Percentiles rank a stretch among this genome's conserved stretches.
These are phyloP conservation scores for Grus americana DNA, from an alignment of 2,113 vertebrate species.

Conservation along the genomic window DNA sequence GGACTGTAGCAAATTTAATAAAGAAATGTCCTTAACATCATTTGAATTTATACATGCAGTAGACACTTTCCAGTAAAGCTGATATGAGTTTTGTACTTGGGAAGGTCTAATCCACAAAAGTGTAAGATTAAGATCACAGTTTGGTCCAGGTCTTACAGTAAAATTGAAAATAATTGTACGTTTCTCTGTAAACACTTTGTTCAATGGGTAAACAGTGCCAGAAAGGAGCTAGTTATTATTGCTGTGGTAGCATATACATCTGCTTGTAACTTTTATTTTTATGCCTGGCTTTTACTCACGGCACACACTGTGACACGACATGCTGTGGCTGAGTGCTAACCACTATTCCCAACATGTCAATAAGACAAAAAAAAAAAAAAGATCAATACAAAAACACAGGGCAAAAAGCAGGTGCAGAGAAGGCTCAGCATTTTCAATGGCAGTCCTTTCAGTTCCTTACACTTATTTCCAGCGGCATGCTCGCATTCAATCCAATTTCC, in stretches of 20 bases:
- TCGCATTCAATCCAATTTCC: not conserved
- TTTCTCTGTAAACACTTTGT: not conserved
- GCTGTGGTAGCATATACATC: not conserved
- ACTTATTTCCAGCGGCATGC: not conserved
- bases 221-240: not conserved
- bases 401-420: not conserved
- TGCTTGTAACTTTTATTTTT: not conserved
- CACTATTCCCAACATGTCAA: not conserved
- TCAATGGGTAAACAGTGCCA: not conserved
- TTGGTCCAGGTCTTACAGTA: not conserved
- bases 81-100: not conserved
- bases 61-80: not conserved
- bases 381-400: rapidly evolving
- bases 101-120: not conserved
- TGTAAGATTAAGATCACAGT: not conserved
- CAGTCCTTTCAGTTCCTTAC: not conserved
- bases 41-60: not conserved
- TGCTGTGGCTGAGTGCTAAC: not conserved
- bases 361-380: not conserved
- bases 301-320: not conserved
- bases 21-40: not conserved
- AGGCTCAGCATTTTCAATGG: not conserved
- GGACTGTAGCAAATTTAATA: not conserved
- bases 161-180: not conserved
- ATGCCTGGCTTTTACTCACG: not conserved